phyloP scores from a whole-genome alignment of 2,797 vertebrate species.

The Platyrinchus mystaceus region DNA sequence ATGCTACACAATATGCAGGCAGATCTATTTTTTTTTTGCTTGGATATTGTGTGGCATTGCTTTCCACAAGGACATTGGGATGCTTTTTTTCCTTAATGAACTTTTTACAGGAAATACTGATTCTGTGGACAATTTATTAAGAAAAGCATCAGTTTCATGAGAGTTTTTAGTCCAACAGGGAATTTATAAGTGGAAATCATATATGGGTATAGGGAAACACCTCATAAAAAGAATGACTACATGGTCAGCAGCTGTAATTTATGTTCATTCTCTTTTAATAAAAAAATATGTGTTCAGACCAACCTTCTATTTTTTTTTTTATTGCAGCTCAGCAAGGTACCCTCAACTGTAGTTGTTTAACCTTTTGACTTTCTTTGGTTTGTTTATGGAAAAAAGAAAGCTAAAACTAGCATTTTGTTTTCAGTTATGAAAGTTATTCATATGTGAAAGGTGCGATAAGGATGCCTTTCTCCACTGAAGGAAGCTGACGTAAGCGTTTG shows the following conservation, averaged over 20 bases:
- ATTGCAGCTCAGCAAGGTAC: constrained; percentile 6
- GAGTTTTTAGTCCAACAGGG: constrained; percentile 12
- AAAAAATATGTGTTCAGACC: not conserved
- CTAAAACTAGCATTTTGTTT: not conserved
- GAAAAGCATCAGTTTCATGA: constrained; percentile 7
- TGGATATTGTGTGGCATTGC: not conserved
- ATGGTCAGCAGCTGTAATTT: constrained; percentile 46
- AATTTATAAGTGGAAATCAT: constrained; percentile 54
- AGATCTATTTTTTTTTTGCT: not conserved
- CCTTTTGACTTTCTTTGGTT: not conserved
- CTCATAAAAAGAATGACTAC: constrained; percentile 47
- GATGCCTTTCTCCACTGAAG: not conserved
- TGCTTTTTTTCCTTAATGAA: constrained; percentile 27
- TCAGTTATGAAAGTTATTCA: not conserved
- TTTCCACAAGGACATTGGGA: not conserved
- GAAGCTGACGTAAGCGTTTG: not conserved
- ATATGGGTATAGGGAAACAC: constrained; percentile 33
- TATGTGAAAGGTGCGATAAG: not conserved
- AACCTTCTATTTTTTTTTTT: not conserved
- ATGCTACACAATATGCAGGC: not conserved
- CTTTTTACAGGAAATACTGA: constrained; percentile 19
- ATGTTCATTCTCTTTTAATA: constrained; percentile 28
- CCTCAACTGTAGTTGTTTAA: not conserved
- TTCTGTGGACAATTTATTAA: constrained; percentile 20
- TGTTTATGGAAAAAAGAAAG: not conserved